Evolutionary conservation across 2,797 vertebrate genomes (phyloP).

Genomic region (Thalassophryne amazonica): DNA sequence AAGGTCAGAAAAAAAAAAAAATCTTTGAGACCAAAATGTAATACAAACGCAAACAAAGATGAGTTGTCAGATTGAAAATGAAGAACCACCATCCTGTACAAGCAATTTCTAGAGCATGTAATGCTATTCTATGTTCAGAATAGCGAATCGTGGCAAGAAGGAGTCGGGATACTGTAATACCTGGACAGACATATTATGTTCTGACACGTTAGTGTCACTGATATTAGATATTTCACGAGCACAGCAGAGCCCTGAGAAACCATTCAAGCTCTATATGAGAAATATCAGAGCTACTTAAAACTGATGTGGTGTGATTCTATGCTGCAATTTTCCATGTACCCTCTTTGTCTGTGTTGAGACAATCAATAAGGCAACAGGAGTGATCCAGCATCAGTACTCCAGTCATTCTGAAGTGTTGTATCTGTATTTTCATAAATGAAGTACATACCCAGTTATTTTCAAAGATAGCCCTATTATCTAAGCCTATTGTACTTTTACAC

Average conservation of each 20-base stretch:
- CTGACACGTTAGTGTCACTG: conserved; percentile 31
- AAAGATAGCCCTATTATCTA: conserved; percentile 5
- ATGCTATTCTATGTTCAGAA: conserved; percentile 36
- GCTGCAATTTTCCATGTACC: not conserved
- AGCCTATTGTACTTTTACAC: conserved; percentile 14
- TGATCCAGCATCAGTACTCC: too few species aligned
- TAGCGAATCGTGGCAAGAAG: conserved; percentile 47
- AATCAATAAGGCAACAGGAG: conserved; percentile 17
- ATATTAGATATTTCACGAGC: conserved; percentile 41
- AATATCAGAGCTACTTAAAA: conserved; percentile 9
- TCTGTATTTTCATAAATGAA: not conserved
- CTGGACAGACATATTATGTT: conserved; percentile 16
- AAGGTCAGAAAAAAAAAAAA: conserved; percentile 23
- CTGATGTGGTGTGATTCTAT: conserved; percentile 8
- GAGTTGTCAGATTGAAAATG: conserved; percentile 50
- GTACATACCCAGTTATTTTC: conserved; percentile 4
- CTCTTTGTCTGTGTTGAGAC: not conserved
- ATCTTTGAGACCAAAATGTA: conserved; percentile 19
- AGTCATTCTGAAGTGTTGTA: conserved; percentile 1
- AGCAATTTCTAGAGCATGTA: conserved; percentile 40
- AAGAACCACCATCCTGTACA: conserved; percentile 35
- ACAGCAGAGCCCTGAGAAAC: conserved; percentile 9
- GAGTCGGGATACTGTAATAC: conserved; percentile 28
- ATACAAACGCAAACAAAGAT: conserved; percentile 53
- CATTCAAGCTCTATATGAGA: conserved; percentile 21